Evolutionary conservation across 2,113 vertebrate species (phyloP), one percentile per base, ranked within the genome.

Genomic region (Gallinago undulata): DNA sequence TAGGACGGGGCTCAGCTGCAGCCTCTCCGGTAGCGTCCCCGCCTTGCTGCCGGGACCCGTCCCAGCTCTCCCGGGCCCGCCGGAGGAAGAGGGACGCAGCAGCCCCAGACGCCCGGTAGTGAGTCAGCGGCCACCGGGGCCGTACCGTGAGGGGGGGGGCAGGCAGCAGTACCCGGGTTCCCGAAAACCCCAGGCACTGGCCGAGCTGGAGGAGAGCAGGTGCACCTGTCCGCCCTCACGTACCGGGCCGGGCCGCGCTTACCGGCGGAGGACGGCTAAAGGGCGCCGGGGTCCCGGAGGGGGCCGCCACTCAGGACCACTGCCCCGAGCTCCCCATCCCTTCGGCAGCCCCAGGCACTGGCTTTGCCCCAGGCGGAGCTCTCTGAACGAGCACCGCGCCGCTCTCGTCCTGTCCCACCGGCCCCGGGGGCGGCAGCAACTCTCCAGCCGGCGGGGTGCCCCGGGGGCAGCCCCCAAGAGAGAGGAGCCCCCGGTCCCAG

Each of bases 111-210:
- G 3, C 35, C 25, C 33, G 6, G 30, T 47, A 57, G 92, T 90
- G 94, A 95, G 89, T 95, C 94, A 95, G 94, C 89, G 94, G 79
- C 51, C 13, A 23, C 64, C 25, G 35, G 24, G 48, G 53, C 68
- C 16, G 48, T 25, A 66, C 57, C 30, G 47, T 21, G 67, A 10
- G 8, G 55, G 17, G 56, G 47, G 47, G 19, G 47, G 4, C 7
- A 19, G 28, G 70, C 30, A 93, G 64, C 16, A 16, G 53, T 31
- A 41, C 37, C 24, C 27, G 11, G 11, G 19, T 19, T 5, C 19
- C 43, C 37, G 13, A 50, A 28, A 81, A 21, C 55, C 50, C 39
- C 59, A 21, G 10, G 75, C 14, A 48, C 23, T 41, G 45, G 28
- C 64, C 10, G 43, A 69, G 11, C 16, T 9, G 70, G 51, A 47